Conservation (phyloP, 2,113 vertebrate genomes). For the Salvator merianae region DNA sequence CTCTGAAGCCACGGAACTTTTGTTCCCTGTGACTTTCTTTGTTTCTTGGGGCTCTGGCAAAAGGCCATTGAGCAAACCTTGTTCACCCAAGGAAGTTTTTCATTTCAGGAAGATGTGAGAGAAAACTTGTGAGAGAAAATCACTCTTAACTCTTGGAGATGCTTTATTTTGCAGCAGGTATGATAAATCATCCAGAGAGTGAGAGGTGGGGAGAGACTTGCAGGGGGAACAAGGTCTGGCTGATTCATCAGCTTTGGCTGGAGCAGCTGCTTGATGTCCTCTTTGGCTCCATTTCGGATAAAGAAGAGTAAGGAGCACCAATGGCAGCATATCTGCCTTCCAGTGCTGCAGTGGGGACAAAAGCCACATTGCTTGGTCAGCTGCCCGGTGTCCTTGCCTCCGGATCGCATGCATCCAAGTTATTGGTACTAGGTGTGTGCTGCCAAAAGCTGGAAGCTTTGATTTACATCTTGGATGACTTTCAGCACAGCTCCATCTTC, state of each 20-base stretch:
- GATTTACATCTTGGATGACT: conserved; percentile 13
- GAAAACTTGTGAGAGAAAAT: neutral
- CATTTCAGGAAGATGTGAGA: neutral
- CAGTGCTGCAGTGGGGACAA: neutral
- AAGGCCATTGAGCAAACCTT: too few species aligned
- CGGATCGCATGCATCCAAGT: neutral
- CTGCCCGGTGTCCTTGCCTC: neutral
- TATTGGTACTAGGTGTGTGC: neutral
- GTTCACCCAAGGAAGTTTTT: too few species aligned
- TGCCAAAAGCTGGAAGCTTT: conserved; percentile 9
- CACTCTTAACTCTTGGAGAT: neutral
- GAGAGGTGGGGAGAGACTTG: neutral
- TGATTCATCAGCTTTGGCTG: neutral
- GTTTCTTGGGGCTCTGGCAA: too few species aligned
- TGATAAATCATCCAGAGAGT: neutral
- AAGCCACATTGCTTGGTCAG: neutral
- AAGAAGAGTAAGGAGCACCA: neutral
- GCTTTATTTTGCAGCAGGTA: neutral
- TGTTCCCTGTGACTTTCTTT: too few species aligned
- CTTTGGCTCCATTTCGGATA: neutral
- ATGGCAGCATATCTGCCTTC: neutral
- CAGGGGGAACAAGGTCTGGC: neutral
- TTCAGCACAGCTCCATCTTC: conserved; percentile 1
- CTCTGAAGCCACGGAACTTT: too few species aligned
- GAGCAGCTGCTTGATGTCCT: neutral